Conservation (phyloP, 2,797 vertebrate genomes). For the Malacoctenus gilli region DNA sequence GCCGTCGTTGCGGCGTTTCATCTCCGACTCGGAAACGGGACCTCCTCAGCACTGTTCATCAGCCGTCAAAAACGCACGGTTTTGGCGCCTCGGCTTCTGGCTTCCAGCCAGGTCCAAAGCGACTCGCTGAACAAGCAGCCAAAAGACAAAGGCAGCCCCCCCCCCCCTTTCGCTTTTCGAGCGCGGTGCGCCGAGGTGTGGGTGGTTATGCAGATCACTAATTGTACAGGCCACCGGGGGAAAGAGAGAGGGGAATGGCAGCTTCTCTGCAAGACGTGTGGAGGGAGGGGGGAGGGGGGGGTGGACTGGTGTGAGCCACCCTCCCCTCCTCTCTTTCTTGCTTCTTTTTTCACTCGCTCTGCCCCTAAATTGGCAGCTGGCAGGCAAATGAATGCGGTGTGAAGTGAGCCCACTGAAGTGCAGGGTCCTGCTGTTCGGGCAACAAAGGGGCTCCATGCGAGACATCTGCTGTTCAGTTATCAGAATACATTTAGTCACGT, state of each 20-base stretch:
- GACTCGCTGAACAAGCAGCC: conserved; percentile 72
- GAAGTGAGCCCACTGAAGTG: conserved; percentile 90
- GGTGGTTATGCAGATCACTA: conserved; percentile 79
- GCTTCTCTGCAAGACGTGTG: conserved; percentile 75
- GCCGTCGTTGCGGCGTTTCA: conserved; percentile 33
- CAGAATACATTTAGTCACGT: conserved; percentile 90
- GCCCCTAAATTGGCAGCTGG: conserved; percentile 92
- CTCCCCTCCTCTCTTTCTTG: conserved; percentile 44
- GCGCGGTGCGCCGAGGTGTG: conserved; percentile 71
- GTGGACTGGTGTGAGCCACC: conserved; percentile 74
- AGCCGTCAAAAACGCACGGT: conserved; percentile 64
- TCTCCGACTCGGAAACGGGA: conserved; percentile 66
- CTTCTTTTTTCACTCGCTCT: conserved; percentile 71
- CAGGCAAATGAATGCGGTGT: conserved; percentile 92
- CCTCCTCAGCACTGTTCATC: conserved; percentile 58
- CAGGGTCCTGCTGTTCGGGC: conserved; percentile 92
- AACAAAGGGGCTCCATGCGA: conserved; percentile 90
- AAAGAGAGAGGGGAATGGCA: conserved; percentile 70
- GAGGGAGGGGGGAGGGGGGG: conserved; percentile 73
- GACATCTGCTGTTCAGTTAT: conserved; percentile 95
- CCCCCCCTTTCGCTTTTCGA: conserved; percentile 52
- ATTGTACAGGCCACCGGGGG: conserved; percentile 78
- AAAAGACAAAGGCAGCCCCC: conserved; percentile 77
- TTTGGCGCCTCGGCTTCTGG: conserved; percentile 65
- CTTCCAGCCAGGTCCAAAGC: conserved; percentile 67